Evolutionary conservation across 2,113 vertebrate species (phyloP), one percentile per base, ranked within the genome.

Genomic region (Thalassarche chlororhynchos): DNA sequence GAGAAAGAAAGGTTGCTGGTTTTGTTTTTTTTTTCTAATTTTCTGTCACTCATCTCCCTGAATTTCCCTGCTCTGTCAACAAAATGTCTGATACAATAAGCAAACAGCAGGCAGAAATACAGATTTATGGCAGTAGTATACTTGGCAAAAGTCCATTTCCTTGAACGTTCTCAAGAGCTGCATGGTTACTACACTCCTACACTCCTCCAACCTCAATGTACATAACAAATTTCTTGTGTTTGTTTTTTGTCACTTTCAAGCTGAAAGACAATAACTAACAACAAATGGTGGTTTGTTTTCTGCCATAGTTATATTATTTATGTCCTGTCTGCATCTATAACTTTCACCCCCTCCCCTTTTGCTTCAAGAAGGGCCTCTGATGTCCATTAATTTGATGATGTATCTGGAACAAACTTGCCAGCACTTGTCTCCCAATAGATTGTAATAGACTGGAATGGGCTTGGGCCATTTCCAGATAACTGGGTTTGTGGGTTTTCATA

Each of bases 161-260:
- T 90, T 29, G 46, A 47, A 60, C 14, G 57, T 90, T 93, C 81
- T 94, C 81, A 40, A 84, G 90, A 93, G 84, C 88, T 87, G 55
- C 32, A 1, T 74, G 90, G 81, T 75, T 95, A 69, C 85, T 89
- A 26, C 69, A 11, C 80, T 95, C 72, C 83, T 89, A 26, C 69
- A 11, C 80, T 92, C 80, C 76, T 92, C 79, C 88, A 75, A 71
- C 76, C 83, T 93, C 95, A 84, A 77, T 77, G 82, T 93, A 93
- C 76, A 71, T 65, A 95, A 93, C 88, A 75, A 96, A 90, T 89
- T 87, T 54, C 42, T 92, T 76, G 70, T 90, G 88, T 94, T 97
- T 95, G 88, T 87, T 87, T 95, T 91, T 93, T 92, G 86, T 95
- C 90, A 84, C 88, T 95, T 84, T 51, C 89, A 92, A 64, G 64